Percentiles rank a stretch among this genome's conserved stretches.
These are phyloP conservation scores for Harpagoxenus sublaevis DNA, from an alignment of 2,888 invertebrate genomes.

Conservation along the genomic window DNA sequence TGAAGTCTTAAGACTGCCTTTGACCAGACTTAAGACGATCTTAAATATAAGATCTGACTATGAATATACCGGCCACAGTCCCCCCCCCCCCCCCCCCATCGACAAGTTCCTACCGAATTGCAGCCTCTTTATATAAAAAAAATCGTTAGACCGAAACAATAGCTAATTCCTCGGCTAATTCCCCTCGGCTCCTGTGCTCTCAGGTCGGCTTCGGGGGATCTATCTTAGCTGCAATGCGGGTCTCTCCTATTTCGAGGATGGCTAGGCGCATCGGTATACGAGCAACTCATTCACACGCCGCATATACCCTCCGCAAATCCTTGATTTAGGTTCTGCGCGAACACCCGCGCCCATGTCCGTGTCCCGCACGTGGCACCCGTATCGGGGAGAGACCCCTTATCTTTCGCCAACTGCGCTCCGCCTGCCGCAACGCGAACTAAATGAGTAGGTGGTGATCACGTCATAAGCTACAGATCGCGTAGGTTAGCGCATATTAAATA, in stretches of 20 bases:
- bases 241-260: conserved; percentile 69
- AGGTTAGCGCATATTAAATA: conserved; percentile 5
- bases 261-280: conserved; percentile 52
- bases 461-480: not conserved
- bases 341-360: conserved; percentile 43
- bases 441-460: conserved; percentile 52
- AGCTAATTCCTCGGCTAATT: conserved; percentile 71
- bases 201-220: conserved; percentile 78
- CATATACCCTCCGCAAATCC: conserved; percentile 72
- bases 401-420: conserved; percentile 60
- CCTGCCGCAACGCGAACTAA: conserved; percentile 26
- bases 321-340: conserved; percentile 74
- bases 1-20: no score
- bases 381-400: conserved; percentile 58
- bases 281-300: conserved; percentile 53
- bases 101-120: conserved; percentile 76
- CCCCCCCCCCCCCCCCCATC: conserved; percentile 14
- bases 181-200: conserved; percentile 59
- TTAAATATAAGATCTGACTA: no score
- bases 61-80: no score
- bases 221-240: conserved; percentile 83
- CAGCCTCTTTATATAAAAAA: conserved; percentile 79
- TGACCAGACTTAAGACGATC: no score
- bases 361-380: conserved; percentile 41
- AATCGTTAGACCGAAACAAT: conserved; percentile 77